Conservation (phyloP, 2,113 vertebrate genomes). For the Ciconia maguari region DNA sequence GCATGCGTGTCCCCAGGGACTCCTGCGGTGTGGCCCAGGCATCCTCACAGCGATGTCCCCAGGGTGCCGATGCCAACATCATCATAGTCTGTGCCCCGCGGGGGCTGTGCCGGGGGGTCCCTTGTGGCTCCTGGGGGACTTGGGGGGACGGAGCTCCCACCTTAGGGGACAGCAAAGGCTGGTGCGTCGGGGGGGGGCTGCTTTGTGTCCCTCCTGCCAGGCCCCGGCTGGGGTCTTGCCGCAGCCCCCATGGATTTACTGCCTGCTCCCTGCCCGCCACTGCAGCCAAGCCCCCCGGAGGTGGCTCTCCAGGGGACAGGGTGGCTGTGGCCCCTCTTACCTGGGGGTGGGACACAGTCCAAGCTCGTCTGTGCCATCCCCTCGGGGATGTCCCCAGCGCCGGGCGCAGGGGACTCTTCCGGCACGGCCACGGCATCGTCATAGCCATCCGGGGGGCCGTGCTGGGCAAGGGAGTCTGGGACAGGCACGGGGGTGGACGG, state of each 20-base stretch:
- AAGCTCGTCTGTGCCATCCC: background rate
- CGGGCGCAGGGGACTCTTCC: fast-evolving
- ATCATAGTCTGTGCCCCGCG: fast-evolving
- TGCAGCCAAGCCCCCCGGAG: fast-evolving
- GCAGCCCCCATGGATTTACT: fast-evolving
- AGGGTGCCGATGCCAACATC: background rate
- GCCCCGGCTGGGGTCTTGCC: fast-evolving
- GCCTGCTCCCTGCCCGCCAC: fast-evolving
- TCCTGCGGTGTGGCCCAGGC: fast-evolving
- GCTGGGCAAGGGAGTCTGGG: background rate
- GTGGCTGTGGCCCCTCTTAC: background rate
- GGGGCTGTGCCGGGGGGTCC: fast-evolving
- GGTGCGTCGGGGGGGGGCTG: no score
- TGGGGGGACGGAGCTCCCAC: background rate
- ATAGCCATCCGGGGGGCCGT: background rate
- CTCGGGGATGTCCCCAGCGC: fast-evolving
- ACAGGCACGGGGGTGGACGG: background rate
- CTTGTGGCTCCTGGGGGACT: background rate
- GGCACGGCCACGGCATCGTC: background rate
- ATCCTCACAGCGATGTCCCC: background rate
- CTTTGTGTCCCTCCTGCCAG: fast-evolving
- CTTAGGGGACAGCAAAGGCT: background rate
- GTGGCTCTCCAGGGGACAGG: background rate
- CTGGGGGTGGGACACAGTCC: background rate
- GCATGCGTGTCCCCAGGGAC: background rate